phyloP scores from a whole-genome alignment of 1,140 invertebrate species.

The Ridgeia piscesae region DNA sequence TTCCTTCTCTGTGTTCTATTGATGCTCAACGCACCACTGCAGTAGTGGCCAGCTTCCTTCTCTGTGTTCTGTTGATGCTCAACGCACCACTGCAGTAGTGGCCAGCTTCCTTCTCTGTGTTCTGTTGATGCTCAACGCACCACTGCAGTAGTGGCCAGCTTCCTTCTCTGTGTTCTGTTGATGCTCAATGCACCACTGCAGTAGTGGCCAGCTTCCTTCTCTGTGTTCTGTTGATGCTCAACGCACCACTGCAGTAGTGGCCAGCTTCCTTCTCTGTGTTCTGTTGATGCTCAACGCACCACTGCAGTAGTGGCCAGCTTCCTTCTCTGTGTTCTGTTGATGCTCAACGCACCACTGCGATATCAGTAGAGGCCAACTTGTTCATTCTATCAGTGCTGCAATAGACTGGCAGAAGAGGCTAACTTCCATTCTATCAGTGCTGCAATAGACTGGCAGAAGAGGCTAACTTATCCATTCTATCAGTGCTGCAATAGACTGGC shows the following conservation, averaged over 20 bases:
- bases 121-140: background rate
- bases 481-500: no score
- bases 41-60: background rate
- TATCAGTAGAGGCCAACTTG: no score
- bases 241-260: background rate
- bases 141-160: background rate
- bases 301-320: no score
- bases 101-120: background rate
- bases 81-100: no score
- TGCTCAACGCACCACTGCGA: no score
- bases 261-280: background rate
- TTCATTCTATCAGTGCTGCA: no score
- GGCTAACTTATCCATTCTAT: no score
- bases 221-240: background rate
- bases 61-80: background rate
- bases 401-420: no score
- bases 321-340: no score
- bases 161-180: background rate
- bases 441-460: no score
- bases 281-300: background rate
- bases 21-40: background rate
- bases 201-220: background rate
- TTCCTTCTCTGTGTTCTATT: background rate
- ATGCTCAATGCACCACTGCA: no score
- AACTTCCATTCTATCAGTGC: no score